Conservation (phyloP, 1,140 invertebrate species). For the Megathymus violae region DNA sequence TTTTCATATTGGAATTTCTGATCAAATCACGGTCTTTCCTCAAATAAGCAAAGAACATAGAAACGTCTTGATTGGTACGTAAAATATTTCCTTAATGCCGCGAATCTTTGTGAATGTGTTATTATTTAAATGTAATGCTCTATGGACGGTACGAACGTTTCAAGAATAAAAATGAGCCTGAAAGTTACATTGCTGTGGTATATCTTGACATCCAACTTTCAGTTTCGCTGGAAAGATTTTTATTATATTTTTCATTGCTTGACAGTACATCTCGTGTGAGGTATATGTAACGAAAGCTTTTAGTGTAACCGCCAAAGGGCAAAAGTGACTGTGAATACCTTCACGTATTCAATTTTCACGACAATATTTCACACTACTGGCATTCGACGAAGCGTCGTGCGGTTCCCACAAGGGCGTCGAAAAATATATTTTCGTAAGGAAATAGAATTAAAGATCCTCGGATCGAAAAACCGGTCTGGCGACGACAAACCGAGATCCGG, state of each 20-base stretch:
- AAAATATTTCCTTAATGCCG: conserved; percentile 24
- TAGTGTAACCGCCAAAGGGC: conserved; percentile 54
- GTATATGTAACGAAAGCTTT: conserved; percentile 37
- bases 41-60: conserved; percentile 44
- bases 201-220: conserved; percentile 27
- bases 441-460: conserved; percentile 46
- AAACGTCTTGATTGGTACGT: conserved; percentile 24
- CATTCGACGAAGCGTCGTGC: conserved; percentile 57
- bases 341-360: conserved; percentile 77
- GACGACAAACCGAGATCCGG: conserved; percentile 32
- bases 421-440: conserved; percentile 61
- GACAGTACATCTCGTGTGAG: conserved; percentile 20
- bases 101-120: conserved; percentile 28
- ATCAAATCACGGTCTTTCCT: conserved; percentile 54
- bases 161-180: conserved; percentile 23
- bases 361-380: conserved; percentile 72
- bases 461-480: conserved; percentile 9
- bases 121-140: conserved; percentile 32
- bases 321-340: conserved; percentile 65
- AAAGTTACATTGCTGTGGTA: conserved; percentile 18
- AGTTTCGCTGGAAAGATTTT: conserved; percentile 27
- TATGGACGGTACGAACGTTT: conserved; percentile 22
- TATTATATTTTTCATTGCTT: conserved; percentile 32
- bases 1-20: conserved; percentile 73
- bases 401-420: conserved; percentile 53